These are phyloP conservation scores for Hyperoplus immaculatus DNA, from an alignment of 2,797 vertebrate genomes.

Conservation along the genomic window DNA sequence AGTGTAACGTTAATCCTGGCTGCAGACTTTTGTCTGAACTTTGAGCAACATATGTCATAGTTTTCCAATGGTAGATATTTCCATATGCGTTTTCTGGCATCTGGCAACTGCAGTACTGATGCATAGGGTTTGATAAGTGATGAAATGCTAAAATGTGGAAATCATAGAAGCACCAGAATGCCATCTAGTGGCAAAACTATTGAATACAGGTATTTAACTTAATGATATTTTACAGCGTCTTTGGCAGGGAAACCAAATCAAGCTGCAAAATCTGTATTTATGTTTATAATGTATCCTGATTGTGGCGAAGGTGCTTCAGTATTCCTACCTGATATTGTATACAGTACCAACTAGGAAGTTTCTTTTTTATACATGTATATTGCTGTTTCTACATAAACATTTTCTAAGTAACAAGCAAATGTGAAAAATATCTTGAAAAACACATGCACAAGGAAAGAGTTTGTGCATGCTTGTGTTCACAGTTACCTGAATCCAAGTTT, in stretches of 20 bases:
- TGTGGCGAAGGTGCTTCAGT: neutral
- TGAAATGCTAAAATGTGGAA: conserved; percentile 18
- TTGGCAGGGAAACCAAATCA: neutral
- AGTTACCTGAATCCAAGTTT: conserved; percentile 8
- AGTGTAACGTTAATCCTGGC: conserved; percentile 29
- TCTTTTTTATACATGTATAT: neutral
- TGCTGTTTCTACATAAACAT: neutral
- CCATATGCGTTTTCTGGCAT: conserved; percentile 43
- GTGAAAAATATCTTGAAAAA: neutral
- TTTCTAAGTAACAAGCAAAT: conserved; percentile 6
- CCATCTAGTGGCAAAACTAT: conserved; percentile 69
- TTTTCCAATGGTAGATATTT: conserved; percentile 52
- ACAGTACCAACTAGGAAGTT: neutral
- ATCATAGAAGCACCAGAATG: conserved; percentile 36
- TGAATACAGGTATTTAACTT: neutral
- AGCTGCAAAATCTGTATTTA: neutral
- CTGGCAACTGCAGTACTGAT: conserved; percentile 1
- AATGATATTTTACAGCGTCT: neutral
- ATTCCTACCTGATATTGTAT: neutral
- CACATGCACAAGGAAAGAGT: neutral
- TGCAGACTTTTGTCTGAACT: conserved; percentile 33
- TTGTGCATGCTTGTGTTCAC: neutral
- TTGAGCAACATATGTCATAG: conserved; percentile 39
- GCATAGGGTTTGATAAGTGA: conserved; percentile 6
- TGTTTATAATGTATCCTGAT: neutral